Percentiles rank a stretch among this genome's conserved stretches.
phyloP scores from a whole-genome alignment of 2,113 vertebrate species.

The Lamprologus callipterus region DNA sequence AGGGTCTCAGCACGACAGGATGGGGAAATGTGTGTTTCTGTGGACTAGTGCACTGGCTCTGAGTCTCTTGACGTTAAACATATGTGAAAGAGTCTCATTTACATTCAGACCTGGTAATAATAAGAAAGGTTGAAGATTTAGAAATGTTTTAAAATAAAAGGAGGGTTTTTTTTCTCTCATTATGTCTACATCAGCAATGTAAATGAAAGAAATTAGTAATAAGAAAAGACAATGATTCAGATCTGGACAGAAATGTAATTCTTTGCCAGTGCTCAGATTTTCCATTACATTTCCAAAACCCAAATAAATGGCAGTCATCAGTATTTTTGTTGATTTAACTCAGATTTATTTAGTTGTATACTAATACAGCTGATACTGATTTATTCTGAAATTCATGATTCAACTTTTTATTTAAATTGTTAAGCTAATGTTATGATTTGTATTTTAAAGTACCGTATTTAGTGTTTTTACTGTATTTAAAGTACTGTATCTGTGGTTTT shows the following conservation, averaged over 20 bases:
- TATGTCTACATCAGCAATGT: neutral
- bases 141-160: neutral
- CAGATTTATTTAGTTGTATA: neutral
- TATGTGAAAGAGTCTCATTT: neutral
- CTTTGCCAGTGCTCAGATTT: neutral
- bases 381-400: neutral
- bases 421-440: neutral
- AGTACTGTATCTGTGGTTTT: neutral
- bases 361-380: neutral
- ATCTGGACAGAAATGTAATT: neutral
- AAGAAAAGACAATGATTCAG: neutral
- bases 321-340: neutral
- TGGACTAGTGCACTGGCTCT: neutral
- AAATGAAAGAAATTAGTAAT: neutral
- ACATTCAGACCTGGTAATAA: neutral
- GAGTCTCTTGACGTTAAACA: neutral
- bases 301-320: neutral
- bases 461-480: neutral
- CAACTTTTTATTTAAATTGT: neutral
- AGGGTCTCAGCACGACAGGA: conserved; percentile 47
- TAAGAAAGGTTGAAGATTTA: neutral
- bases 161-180: fast-evolving
- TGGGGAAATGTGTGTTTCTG: conserved; percentile 32
- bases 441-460: neutral
- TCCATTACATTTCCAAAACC: neutral